Evolutionary conservation across 2,888 invertebrate species (phyloP), one percentile per base, ranked within the genome.

Genomic region (Choreutis nemorana): DNA sequence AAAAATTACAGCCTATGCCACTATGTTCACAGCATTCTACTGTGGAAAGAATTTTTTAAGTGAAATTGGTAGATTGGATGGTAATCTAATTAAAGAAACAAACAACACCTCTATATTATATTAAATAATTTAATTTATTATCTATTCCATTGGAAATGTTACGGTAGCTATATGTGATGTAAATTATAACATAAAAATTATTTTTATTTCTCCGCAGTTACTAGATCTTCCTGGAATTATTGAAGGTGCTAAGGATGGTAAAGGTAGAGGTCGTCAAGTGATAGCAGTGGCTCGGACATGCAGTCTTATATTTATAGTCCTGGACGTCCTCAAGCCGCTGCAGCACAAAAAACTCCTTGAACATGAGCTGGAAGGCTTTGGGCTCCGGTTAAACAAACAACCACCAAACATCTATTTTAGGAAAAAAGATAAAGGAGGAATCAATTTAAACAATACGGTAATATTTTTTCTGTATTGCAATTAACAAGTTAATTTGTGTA

Each of bases 241-340:
- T 47, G 99, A 99, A 79, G 99, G 99, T 38, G 99, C 99, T 1
- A 99, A 99, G 60, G 99, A 99, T 61, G 99, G 99, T 39, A 99
- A 99, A 66, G 98, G 98, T 81, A 81, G 98, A 66, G 98, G 98
- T 81, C 85, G 97, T 37, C 98, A 99, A 71, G 98, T 98, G 3
- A 99, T 99, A 49, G 98, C 99, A 1, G 99, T 99, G 0, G 99
- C 99, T 0, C 83, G 99, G 31, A 99, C 99, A 0, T 99, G 98
- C 70, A 94, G 95, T 57, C 84, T 99, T 18, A 94, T 99, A 46
- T 97, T 98, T 65, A 96, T 99, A 57, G 94, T 98, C 0, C 80
- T 99, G 30, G 99, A 99, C 58, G 98, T 98, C 0, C 78, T 99
- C 14, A 99, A 99, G 62, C 99, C 99, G 0, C 72, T 99, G 34